phyloP scores from a whole-genome alignment of 2,113 vertebrate genomes.

The Xiphophorus hellerii region DNA sequence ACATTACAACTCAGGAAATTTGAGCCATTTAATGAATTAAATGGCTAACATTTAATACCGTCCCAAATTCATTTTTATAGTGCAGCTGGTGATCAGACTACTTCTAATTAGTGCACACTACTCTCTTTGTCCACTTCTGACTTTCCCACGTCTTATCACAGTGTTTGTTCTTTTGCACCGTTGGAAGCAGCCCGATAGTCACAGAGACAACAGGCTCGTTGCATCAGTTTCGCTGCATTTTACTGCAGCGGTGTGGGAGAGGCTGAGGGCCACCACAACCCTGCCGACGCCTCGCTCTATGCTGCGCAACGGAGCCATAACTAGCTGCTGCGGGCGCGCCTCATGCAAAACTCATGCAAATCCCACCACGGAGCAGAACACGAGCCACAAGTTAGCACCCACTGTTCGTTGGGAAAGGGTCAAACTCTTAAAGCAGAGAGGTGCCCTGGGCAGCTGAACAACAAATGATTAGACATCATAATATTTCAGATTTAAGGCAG shows the following conservation, averaged over 20 bases:
- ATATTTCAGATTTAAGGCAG: no score
- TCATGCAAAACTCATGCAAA: constrained; percentile 76
- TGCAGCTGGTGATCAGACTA: background rate
- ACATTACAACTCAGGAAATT: background rate
- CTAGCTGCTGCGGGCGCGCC: constrained; percentile 46
- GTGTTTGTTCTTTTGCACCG: no score
- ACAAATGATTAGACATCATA: background rate
- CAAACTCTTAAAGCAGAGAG: background rate
- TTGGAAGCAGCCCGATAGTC: background rate
- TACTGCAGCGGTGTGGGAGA: constrained; percentile 12
- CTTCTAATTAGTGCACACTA: background rate
- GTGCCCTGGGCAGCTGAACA: no score
- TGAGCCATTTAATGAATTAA: background rate
- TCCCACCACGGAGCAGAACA: background rate
- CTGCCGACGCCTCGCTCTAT: background rate
- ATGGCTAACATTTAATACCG: background rate
- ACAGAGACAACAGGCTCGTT: background rate
- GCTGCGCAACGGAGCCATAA: constrained; percentile 42
- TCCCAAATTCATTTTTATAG: background rate
- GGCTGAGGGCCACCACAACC: background rate
- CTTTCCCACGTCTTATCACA: no score
- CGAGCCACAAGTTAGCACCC: background rate
- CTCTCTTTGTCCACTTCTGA: no score
- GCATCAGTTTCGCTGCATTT: background rate
- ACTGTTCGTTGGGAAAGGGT: background rate